phyloP scores from a whole-genome alignment of 2,797 vertebrate genomes.

The Eospalax fontanierii region DNA sequence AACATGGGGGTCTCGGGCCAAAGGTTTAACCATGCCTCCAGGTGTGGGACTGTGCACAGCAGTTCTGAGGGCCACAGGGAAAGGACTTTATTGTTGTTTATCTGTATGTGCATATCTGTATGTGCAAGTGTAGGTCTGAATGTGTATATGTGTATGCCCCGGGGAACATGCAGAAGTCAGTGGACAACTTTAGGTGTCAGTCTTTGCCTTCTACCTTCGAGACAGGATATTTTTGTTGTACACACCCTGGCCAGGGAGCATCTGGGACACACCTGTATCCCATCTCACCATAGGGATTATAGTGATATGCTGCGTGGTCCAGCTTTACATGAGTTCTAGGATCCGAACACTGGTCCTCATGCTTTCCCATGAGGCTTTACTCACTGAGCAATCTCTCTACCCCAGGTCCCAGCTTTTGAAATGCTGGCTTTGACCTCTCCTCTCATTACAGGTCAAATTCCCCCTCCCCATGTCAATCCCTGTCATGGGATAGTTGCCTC shows the following conservation, averaged over 20 bases:
- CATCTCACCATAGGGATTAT: not conserved
- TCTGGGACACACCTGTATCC: not conserved
- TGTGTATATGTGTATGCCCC: not conserved
- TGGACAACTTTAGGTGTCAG: not conserved
- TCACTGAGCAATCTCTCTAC: not conserved
- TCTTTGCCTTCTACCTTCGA: not conserved
- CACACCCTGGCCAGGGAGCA: too few relatives aligned
- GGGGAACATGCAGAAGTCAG: not conserved
- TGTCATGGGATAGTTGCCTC: fast-evolving
- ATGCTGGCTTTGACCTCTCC: not conserved
- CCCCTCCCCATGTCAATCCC: fast-evolving
- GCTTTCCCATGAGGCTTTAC: not conserved
- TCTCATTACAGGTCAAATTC: too few relatives aligned
- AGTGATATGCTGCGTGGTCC: too few relatives aligned
- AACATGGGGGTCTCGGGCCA: not conserved
- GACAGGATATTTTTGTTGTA: not conserved
- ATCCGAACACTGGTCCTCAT: not conserved
- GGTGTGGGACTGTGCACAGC: fast-evolving
- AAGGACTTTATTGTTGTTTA: not conserved
- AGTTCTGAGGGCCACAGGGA: fast-evolving
- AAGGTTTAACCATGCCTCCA: fast-evolving
- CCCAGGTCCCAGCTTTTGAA: not conserved
- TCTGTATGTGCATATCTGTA: not conserved
- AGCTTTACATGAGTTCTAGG: not conserved
- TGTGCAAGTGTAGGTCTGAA: not conserved